Evolutionary conservation across 1,140 invertebrate species (phyloP).

Genomic region (Dufourea novaeangliae): DNA sequence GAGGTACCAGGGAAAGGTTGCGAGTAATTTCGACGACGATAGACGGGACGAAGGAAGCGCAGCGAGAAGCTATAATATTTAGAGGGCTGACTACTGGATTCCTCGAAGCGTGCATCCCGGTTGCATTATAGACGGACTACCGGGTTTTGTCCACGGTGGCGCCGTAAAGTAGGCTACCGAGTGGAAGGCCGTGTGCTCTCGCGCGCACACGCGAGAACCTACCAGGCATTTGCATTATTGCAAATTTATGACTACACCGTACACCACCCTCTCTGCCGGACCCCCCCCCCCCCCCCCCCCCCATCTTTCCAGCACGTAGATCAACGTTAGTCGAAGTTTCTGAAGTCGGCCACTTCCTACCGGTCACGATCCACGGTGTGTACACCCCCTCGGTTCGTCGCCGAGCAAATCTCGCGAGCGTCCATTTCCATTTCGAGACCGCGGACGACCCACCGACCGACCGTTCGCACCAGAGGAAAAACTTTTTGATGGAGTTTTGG

Average conservation of each 20-base stretch:
- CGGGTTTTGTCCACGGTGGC: conserved; percentile 54
- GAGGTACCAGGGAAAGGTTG: conserved; percentile 50
- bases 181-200: conserved; percentile 65
- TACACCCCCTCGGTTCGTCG: conserved; percentile 6
- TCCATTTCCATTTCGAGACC: conserved; percentile 52
- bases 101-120: conserved; percentile 46
- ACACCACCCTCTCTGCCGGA: conserved; percentile 53
- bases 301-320: conserved; percentile 79
- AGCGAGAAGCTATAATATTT: conserved; percentile 1
- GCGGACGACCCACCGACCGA: too few species aligned
- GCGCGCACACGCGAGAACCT: conserved; percentile 51
- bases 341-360: conserved; percentile 56
- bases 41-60: neutral
- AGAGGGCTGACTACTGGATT: conserved; percentile 30
- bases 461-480: conserved; percentile 17
- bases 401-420: conserved; percentile 14
- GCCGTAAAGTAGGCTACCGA: conserved; percentile 75
- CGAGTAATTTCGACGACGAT: conserved; percentile 24
- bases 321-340: conserved; percentile 77
- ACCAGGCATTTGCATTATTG: conserved; percentile 78
- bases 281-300: conserved; percentile 61
- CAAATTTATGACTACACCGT: conserved; percentile 77
- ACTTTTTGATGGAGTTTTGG: conserved; percentile 24
- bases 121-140: conserved; percentile 40
- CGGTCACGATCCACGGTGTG: conserved; percentile 52